These are phyloP conservation scores for Mimas tiliae DNA, from an alignment of 2,888 invertebrate genomes.

Conservation along the genomic window DNA sequence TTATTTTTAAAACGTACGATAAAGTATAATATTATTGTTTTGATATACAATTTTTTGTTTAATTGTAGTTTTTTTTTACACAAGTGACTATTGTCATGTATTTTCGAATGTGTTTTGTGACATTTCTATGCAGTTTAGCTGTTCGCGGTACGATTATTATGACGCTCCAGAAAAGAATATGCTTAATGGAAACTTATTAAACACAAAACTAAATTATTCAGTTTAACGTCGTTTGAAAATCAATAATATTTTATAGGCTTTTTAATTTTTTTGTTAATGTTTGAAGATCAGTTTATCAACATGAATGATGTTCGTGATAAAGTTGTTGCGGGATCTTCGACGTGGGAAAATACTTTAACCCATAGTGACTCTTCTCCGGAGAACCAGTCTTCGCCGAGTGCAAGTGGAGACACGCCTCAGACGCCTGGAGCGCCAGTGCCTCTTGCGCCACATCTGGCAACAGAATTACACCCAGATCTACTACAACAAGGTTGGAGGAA, in stretches of 20 bases:
- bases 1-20: conserved; percentile 64
- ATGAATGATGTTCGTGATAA: conserved; percentile 84
- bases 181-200: conserved; percentile 67
- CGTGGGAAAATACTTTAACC: conserved; percentile 72
- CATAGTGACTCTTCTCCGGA: conserved; percentile 78
- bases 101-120: conserved; percentile 51
- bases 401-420: conserved; percentile 79
- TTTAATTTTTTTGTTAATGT: conserved; percentile 27
- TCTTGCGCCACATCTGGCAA: conserved; percentile 74
- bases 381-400: conserved; percentile 73
- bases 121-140: conserved; percentile 50
- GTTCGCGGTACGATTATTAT: conserved; percentile 73
- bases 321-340: conserved; percentile 77
- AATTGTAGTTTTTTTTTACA: conserved; percentile 40
- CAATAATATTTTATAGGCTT: not conserved
- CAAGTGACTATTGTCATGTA: conserved; percentile 35
- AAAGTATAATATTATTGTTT: conserved; percentile 59
- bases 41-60: conserved; percentile 45
- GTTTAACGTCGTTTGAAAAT: not conserved
- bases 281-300: conserved; percentile 50
- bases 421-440: conserved; percentile 86
- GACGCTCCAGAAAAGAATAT: conserved; percentile 61
- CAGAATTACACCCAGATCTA: conserved; percentile 78
- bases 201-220: conserved; percentile 8
- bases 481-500: conserved; percentile 97